Evolutionary conservation across 2,113 vertebrate species (phyloP), one percentile per base, ranked within the genome.

Genomic region (Peucedramus taeniatus): DNA sequence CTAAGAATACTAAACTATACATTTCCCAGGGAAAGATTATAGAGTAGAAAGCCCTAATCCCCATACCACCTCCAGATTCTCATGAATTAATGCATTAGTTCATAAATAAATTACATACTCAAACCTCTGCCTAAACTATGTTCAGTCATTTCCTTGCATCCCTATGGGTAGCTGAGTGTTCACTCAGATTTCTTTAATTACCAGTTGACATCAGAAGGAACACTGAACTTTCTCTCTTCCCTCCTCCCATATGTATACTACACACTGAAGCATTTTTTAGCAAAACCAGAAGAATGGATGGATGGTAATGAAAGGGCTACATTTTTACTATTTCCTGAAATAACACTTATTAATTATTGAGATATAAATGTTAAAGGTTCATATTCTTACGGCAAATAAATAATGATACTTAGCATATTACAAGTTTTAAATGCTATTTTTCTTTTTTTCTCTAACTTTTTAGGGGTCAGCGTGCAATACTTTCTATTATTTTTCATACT

Each of bases 81-180:
- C 95, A 97, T 98, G 96, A 97, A 98, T 98, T 96, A 97, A 98
- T 98, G 96, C 86, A 97, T 97, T 96, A 94, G 82, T 90, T 97
- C 94, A 97, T 97, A 98, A 97, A 97, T 96, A 97, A 97, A 96
- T 97, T 94, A 97, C 45, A 93, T 84, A 76, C 71, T 96, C 81
- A 97, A 94, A 96, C 85, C 79, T 93, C 68, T 89, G 45, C 50
- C 63, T 97, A 97, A 96, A 93, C 92, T 90, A 81, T 71, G 44
- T 91, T 89, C 50, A 94, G 69, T 57, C 65, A 90, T 94, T 97
- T 79, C 49, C 79, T 96, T 96, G 59, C 49, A 92, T 95, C 59
- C 76, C 83, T 95, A 69, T 1, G 57, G 84, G 21, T 85, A 63
- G 82, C 64, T 95, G 90, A 96, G 78, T 81, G 57, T 87, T 96